Evolutionary conservation across 2,797 vertebrate genomes (phyloP), one percentile per base, ranked within the genome.

Genomic region (Sebastes cheni): DNA sequence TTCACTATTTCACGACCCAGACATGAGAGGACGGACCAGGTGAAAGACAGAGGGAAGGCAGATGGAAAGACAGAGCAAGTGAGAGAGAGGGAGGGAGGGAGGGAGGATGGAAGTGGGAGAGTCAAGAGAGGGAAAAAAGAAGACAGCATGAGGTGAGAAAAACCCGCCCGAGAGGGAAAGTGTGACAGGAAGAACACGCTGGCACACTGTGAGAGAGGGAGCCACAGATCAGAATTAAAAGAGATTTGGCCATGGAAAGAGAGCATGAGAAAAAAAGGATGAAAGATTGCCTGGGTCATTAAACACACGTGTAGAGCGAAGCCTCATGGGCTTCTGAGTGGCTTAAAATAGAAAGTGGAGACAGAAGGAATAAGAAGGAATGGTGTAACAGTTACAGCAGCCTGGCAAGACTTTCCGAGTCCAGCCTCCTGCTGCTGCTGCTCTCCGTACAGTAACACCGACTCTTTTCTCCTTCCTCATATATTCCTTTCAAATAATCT

Each of bases 321-420:
- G 23, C 16, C 8, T 62, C 10, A 50, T 22, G 39, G 20, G 54
- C 29, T 14, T 54, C 8, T 62, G 64, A 30, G 54, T 23, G 34
- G 27, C 72, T 77, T 61, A 77, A 84, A 86, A 83, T 78, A 88
- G 71, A 82, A 88, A 71, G 8, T 42, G 20, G 52, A 79, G 56
- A 67, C 9, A 46, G 46, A 30, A 62, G n/a, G 67, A 70, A 81
- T 30, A 36, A 71, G 34, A 23, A 74, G 73, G 7, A 62, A 75
- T 8, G 30, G 8, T 56, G 56, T 50, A 11, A 66, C 20, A 22
- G 75, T 77, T 61, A 50, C 34, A 61, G 52, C 29, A 50, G 36
- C 58, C 42, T 25, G 62, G 36, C 59, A 59, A 69, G 61, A 74
- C 56, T 58, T 55, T 23, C 50, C 8, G 62, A 73, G 16, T 18